These are phyloP conservation scores for Cynoglossus semilaevis DNA, from an alignment of 2,113 vertebrate genomes.

Conservation along the genomic window DNA sequence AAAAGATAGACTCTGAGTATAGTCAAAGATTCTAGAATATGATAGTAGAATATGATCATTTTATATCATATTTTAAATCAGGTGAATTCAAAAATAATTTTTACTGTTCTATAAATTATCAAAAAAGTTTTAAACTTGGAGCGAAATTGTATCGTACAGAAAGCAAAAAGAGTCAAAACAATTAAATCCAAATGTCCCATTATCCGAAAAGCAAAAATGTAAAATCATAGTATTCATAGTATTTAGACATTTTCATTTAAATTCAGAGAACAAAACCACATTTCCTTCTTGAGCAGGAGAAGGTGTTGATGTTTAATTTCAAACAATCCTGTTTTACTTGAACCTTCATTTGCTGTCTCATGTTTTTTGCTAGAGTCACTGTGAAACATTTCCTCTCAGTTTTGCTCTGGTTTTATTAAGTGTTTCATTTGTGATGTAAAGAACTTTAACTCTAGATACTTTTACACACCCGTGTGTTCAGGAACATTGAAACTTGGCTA, in stretches of 20 bases:
- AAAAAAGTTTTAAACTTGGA: too few species aligned
- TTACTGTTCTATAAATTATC: too few species aligned
- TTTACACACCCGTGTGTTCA: slow-evolving; percentile 31
- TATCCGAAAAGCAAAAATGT: too few species aligned
- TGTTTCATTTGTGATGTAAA: slow-evolving; percentile 31
- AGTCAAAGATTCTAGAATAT: too few species aligned
- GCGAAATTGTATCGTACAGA: too few species aligned
- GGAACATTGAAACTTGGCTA: slow-evolving; percentile 39
- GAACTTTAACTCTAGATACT: slow-evolving; percentile 45
- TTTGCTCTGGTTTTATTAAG: slow-evolving; percentile 33
- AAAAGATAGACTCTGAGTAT: too few species aligned
- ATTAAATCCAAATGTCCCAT: too few species aligned
- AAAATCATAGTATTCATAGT: slow-evolving; percentile 16
- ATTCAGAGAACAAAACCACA: slow-evolving; percentile 43
- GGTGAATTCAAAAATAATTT: too few species aligned
- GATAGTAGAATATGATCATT: too few species aligned
- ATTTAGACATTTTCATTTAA: slow-evolving; percentile 25
- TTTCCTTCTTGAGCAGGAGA: slow-evolving; percentile 17
- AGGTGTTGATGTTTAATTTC: slow-evolving; percentile 53
- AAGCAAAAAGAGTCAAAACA: too few species aligned
- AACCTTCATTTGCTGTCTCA: slow-evolving; percentile 64
- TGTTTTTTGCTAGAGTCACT: slow-evolving; percentile 39
- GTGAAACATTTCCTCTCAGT: slow-evolving; percentile 46
- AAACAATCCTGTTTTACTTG: slow-evolving; percentile 80
- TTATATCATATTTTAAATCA: too few species aligned